phyloP scores from a whole-genome alignment of 2,797 vertebrate species.

The Thalassophryne amazonica region DNA sequence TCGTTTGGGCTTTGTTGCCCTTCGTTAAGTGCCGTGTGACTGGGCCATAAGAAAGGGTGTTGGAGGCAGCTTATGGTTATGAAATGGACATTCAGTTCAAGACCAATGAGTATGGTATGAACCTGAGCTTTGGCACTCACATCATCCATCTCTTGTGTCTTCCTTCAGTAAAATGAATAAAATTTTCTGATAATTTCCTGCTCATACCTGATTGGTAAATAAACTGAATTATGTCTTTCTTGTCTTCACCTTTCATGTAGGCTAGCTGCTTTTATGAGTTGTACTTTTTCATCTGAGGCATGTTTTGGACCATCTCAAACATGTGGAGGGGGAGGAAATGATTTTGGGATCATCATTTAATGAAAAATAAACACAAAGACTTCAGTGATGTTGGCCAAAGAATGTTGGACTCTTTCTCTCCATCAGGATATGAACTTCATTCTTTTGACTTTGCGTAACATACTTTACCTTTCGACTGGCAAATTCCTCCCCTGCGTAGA shows the following conservation, averaged over 20 bases:
- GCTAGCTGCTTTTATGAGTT: conserved; percentile 14
- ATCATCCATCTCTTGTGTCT: no score
- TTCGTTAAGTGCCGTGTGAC: no score
- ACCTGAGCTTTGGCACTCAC: no score
- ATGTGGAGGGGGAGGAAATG: conserved; percentile 18
- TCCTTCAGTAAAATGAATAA: no score
- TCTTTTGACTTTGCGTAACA: conserved; percentile 49
- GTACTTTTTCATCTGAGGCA: conserved; percentile 28
- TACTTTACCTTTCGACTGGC: conserved; percentile 39
- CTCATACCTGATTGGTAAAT: no score
- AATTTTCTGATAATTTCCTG: no score
- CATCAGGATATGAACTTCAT: conserved; percentile 76
- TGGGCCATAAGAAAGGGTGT: no score
- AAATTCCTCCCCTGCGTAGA: conserved; percentile 39
- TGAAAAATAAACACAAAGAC: conserved; percentile 74
- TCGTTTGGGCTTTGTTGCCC: no score
- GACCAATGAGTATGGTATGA: no score
- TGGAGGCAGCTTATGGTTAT: no score
- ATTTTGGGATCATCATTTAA: conserved; percentile 64
- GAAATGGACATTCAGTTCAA: no score
- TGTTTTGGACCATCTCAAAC: conserved; percentile 23
- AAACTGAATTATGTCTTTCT: neutral
- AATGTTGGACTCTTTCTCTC: conserved; percentile 51
- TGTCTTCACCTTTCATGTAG: conserved; percentile 22
- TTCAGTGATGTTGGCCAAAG: conserved; percentile 57